These are phyloP conservation scores for Carollia perspicillata DNA, from an alignment of 2,113 vertebrate genomes.

Conservation along the genomic window DNA sequence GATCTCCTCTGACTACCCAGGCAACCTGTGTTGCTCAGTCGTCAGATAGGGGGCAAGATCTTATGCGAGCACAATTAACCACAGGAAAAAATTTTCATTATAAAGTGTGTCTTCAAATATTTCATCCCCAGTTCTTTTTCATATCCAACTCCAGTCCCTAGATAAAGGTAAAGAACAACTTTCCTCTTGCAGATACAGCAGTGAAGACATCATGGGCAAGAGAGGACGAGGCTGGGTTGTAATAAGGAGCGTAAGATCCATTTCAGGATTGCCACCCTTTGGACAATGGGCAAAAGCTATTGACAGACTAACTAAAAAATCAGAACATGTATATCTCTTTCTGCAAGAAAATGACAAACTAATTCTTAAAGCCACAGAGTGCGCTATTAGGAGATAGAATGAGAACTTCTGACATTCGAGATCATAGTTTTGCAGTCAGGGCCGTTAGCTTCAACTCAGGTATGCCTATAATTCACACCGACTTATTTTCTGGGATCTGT, in stretches of 20 bases:
- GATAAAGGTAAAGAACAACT: background rate
- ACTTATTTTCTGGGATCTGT: background rate
- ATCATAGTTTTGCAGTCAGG: background rate
- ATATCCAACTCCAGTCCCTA: background rate
- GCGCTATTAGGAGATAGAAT: background rate
- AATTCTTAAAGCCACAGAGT: background rate
- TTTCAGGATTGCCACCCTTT: no score
- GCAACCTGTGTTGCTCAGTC: rapidly evolving
- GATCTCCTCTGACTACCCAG: background rate
- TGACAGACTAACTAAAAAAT: background rate
- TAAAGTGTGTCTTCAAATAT: background rate
- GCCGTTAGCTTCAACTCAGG: background rate
- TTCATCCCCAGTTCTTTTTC: background rate
- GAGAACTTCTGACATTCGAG: background rate
- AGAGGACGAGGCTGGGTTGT: rapidly evolving
- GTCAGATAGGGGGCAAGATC: background rate
- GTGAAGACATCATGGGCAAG: background rate
- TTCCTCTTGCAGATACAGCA: background rate
- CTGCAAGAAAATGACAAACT: background rate
- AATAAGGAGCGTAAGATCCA: background rate
- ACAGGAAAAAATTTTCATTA: background rate
- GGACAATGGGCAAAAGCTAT: background rate
- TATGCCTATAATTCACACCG: background rate
- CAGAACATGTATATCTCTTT: background rate
- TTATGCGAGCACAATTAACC: background rate